Percentiles rank a stretch among this genome's conserved stretches.
Evolutionary conservation across 1,140 invertebrate species (phyloP).

Genomic region (Nautilus pompilius): DNA sequence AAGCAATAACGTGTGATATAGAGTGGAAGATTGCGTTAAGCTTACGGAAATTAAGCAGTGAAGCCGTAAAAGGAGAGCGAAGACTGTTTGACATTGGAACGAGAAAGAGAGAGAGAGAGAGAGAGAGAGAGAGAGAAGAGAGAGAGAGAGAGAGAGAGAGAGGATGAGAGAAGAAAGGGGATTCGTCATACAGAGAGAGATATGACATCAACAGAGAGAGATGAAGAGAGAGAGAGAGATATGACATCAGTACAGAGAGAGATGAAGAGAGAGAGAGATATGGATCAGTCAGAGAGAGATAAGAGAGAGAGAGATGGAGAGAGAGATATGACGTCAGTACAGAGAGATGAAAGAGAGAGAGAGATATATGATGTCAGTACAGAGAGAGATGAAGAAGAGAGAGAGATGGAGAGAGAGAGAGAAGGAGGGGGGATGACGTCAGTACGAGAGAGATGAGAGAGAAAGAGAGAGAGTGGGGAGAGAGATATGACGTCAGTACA

Average conservation of each 20-base stretch:
- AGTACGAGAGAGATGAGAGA: not conserved
- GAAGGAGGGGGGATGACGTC: not conserved
- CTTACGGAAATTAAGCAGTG: too few relatives aligned
- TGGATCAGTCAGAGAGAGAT: not conserved
- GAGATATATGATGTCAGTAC: not conserved
- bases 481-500: not conserved
- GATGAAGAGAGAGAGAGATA: not conserved
- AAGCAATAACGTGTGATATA: too few relatives aligned
- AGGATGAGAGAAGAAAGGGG: conserved; percentile 7
- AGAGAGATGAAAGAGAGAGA: too few relatives aligned
- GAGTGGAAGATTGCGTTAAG: too few relatives aligned
- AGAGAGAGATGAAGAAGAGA: conserved; percentile 7
- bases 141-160: not conserved
- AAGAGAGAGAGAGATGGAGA: not conserved
- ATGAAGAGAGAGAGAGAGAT: too few relatives aligned
- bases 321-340: not conserved
- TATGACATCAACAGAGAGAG: not conserved
- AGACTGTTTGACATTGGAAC: too few relatives aligned
- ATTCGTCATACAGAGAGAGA: not conserved
- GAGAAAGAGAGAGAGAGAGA: not conserved
- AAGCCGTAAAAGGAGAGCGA: too few relatives aligned
- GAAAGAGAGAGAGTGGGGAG: not conserved
- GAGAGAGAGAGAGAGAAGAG: not conserved
- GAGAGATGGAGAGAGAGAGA: conserved; percentile 11
- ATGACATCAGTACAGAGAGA: too few relatives aligned